Evolutionary conservation across 2,888 invertebrate genomes (phyloP), one percentile per base, ranked within the genome.

Genomic region (Drosophila pullipes): DNA sequence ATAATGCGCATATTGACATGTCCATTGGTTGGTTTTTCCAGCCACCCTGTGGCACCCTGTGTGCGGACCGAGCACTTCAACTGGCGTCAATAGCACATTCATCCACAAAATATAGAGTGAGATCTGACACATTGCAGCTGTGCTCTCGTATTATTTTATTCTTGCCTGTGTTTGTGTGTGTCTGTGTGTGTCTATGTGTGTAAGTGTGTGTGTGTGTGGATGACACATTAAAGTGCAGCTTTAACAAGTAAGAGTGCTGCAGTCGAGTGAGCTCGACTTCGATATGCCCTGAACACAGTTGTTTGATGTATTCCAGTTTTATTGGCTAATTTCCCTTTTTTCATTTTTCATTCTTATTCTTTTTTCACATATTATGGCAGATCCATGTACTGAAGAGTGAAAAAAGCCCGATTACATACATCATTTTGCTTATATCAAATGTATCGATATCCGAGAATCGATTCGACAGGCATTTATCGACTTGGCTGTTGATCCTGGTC

Each of bases 1-100:
- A 76, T 73, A 76, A 78, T 82, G 78, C 78, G 82, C 84, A 78
- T 73, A 78, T 76, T 70, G 82, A 82, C 63, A 73, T 75, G 69
- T 70, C 65, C 74, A 69, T 67, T 61, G 47, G 50, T 54, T 31
- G 22, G 28, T 30, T 22, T 35, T 30, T 37, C 52, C 72, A 52
- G 41, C 16, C 37, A 52, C 59, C 39, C 67, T 44, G 53, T 16
- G 47, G 9, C 47, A 22, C 47, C 47, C 47, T 25, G 22, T 25
- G 47, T 41, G 22, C 39, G 25, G 47, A 35, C 30, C 54, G 41
- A 28, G n/a, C 59, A 74, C 76, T 73, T 73, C 55, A 76, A 60
- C 49, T 28, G 62, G 62, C 76, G 44, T 75, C 70, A 70, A 70
- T 74, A 49, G 60, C 52, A 59, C n/a, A 71, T 50, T 52, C 31